These are phyloP conservation scores for Tetragnatha versicolor DNA, from an alignment of 1,140 invertebrate genomes.

Conservation along the genomic window DNA sequence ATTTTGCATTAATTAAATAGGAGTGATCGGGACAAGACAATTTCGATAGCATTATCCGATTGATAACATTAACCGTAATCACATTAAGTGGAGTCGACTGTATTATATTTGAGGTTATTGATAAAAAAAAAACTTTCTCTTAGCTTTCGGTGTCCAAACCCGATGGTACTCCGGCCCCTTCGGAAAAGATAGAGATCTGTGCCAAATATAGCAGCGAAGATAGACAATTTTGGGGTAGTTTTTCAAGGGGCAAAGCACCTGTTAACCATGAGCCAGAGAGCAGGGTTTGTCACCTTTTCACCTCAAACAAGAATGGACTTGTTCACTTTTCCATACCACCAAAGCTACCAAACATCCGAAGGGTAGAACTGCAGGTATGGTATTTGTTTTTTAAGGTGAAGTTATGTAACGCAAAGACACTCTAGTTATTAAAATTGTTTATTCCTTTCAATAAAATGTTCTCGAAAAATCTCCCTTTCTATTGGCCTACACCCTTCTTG, in stretches of 20 bases:
- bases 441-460: too few relatives aligned
- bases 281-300: not conserved
- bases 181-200: conserved; percentile 59
- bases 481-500: too few relatives aligned
- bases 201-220: not conserved
- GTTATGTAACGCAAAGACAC: too few relatives aligned
- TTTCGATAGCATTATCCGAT: too few relatives aligned
- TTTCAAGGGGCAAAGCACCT: not conserved
- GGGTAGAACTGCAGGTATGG: not conserved
- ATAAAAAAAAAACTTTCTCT: not conserved
- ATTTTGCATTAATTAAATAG: too few relatives aligned
- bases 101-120: too few relatives aligned
- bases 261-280: not conserved
- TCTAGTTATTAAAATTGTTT: too few relatives aligned
- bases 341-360: not conserved
- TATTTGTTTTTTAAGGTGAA: too few relatives aligned
- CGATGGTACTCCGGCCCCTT: conserved; percentile 60
- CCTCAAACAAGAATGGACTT: not conserved
- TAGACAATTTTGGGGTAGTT: not conserved
- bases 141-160: conserved; percentile 26
- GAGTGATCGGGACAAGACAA: too few relatives aligned
- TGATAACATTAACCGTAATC: too few relatives aligned
- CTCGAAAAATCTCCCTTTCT: too few relatives aligned
- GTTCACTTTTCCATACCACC: conserved; percentile 12
- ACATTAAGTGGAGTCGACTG: too few relatives aligned